A percentile compares a stretch with the other conserved stretches of the same genome.
Evolutionary conservation across 92 coral and sea anemone species (phyloP).

Genomic region (Epizoanthus illoricatus): DNA sequence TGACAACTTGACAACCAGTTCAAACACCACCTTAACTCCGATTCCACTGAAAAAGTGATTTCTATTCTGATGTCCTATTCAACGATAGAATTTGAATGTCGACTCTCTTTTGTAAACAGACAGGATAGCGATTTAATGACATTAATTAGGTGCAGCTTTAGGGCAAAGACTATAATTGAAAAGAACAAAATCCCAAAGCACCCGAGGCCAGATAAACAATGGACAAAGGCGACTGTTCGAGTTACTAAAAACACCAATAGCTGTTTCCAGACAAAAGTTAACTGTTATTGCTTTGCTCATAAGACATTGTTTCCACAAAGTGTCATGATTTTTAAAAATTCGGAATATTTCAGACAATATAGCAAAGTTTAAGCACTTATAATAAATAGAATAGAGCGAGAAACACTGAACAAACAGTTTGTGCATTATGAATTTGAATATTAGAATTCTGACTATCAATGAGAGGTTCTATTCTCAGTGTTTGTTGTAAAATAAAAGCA

Average conservation of each 20-base stretch:
- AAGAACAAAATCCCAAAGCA: slow-evolving; percentile 2
- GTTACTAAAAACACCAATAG: background rate
- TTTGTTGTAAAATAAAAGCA: too few relatives aligned
- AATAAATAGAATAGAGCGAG: too few relatives aligned
- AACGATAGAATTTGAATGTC: background rate
- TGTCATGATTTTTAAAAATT: too few relatives aligned
- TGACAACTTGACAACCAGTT: slow-evolving; percentile 16
- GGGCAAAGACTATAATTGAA: background rate
- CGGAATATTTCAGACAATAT: too few relatives aligned
- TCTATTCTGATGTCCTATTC: slow-evolving; percentile 12
- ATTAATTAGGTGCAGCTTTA: background rate
- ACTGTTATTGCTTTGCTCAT: background rate
- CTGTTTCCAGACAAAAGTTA: background rate
- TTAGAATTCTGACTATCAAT: too few relatives aligned
- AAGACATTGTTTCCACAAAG: background rate
- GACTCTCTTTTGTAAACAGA: slow-evolving; percentile 14
- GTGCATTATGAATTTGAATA: too few relatives aligned
- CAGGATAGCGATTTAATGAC: slow-evolving; percentile 3
- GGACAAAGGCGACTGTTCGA: background rate
- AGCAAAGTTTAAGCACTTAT: too few relatives aligned
- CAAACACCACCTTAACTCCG: background rate
- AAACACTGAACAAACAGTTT: too few relatives aligned
- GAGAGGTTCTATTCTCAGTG: too few relatives aligned
- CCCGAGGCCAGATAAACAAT: background rate
- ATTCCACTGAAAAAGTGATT: slow-evolving; percentile 12